phyloP scores from a whole-genome alignment of 2,797 vertebrate species.

The Clarias platycephalus region DNA sequence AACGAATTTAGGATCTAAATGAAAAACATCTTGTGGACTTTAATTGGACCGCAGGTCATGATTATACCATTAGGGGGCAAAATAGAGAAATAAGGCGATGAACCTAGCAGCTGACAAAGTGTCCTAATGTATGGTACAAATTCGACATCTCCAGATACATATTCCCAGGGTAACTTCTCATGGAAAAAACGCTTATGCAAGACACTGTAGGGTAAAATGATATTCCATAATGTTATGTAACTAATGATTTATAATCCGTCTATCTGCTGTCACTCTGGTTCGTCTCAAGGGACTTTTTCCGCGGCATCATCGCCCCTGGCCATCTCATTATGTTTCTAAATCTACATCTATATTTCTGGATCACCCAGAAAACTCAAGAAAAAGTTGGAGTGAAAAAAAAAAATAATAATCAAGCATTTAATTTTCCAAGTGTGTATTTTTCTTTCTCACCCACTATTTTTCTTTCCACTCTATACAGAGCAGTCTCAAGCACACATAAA shows the following conservation, averaged over 20 bases:
- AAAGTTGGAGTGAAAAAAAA: neutral
- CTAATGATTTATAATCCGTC: neutral
- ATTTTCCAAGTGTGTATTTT: neutral
- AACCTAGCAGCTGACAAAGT: neutral
- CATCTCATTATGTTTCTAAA: neutral
- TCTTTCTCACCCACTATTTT: neutral
- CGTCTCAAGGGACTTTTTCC: neutral
- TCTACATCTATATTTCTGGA: neutral
- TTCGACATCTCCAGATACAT: neutral
- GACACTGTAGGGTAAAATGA: too few relatives aligned
- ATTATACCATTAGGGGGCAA: neutral
- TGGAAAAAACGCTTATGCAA: neutral
- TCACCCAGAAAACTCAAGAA: neutral
- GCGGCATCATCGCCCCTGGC: neutral
- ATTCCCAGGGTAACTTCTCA: neutral
- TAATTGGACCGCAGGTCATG: neutral
- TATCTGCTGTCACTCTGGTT: neutral
- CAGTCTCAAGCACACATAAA: neutral
- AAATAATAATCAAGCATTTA: neutral
- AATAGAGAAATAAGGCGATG: neutral
- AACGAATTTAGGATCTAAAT: neutral
- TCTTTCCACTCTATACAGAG: neutral
- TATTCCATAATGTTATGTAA: too few relatives aligned
- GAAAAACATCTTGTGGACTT: neutral
- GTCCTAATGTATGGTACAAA: neutral